phyloP scores from a whole-genome alignment of 2,888 invertebrate genomes.

The Zele albiditarsus region DNA sequence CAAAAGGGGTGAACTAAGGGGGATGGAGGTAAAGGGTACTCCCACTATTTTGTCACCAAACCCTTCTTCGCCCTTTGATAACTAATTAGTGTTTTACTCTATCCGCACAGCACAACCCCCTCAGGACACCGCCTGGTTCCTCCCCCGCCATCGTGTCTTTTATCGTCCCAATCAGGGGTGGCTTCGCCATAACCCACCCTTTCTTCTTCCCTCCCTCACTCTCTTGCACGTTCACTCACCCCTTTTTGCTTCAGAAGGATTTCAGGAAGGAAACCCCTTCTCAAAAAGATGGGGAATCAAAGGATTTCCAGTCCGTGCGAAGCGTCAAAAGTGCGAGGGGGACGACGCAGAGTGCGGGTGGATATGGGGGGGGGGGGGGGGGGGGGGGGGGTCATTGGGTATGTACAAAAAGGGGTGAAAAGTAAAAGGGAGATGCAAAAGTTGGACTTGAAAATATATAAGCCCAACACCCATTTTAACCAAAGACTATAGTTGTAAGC shows the following conservation, averaged over 20 bases:
- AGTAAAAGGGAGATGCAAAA: background rate
- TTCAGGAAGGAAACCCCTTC: constrained; percentile 47
- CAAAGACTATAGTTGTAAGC: background rate
- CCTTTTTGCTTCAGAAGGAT: constrained; percentile 5
- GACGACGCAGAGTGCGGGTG: constrained; percentile 25
- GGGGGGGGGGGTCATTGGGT: constrained; percentile 13
- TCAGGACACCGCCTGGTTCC: constrained; percentile 51
- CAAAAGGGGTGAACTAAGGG: constrained; percentile 26
- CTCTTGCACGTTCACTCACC: background rate
- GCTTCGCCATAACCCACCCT: constrained; percentile 22
- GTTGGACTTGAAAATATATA: background rate
- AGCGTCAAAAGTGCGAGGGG: constrained; percentile 65
- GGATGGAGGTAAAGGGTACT: constrained; percentile 40
- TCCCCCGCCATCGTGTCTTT: constrained; percentile 60
- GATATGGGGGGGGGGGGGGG: constrained; percentile 36
- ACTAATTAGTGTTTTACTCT: constrained; percentile 76
- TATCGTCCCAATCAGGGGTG: constrained; percentile 70
- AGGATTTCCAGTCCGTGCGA: constrained; percentile 67
- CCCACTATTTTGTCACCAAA: constrained; percentile 71
- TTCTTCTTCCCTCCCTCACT: background rate
- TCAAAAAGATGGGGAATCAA: constrained; percentile 69
- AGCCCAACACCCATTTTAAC: constrained; percentile 6
- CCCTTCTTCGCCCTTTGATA: constrained; percentile 76
- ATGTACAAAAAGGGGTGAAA: constrained; percentile 48
- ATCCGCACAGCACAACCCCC: constrained; percentile 72